These are phyloP conservation scores for Oligia fasciuncula DNA, from an alignment of 2,888 invertebrate genomes.

Conservation along the genomic window DNA sequence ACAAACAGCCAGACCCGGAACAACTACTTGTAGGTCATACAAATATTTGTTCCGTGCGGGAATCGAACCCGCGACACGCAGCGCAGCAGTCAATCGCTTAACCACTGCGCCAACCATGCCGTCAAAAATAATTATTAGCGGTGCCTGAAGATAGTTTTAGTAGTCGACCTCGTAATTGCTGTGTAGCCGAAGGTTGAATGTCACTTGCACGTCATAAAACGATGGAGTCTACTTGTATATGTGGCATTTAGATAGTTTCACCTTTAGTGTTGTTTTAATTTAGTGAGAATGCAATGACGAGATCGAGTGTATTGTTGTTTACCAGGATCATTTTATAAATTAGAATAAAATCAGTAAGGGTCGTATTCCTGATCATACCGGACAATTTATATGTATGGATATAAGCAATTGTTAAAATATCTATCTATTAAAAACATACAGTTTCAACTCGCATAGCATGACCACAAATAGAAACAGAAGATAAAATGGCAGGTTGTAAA, in stretches of 20 bases:
- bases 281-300: background rate
- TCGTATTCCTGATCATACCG: background rate
- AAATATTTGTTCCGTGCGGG: too few species aligned
- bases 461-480: background rate
- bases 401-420: background rate
- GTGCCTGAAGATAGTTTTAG: too few species aligned
- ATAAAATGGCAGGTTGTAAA: background rate
- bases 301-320: background rate
- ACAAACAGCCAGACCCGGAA: too few species aligned
- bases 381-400: background rate
- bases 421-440: background rate
- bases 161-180: background rate
- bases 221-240: background rate
- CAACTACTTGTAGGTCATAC: too few species aligned
- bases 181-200: too few species aligned
- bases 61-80: too few species aligned
- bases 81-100: too few species aligned
- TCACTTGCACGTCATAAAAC: too few species aligned
- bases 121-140: too few species aligned
- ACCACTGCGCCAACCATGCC: too few species aligned
- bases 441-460: background rate
- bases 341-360: background rate
- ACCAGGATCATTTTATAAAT: background rate
- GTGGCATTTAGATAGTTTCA: background rate
- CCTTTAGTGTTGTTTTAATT: background rate